A percentile compares a stretch with the other conserved stretches of the same genome.
phyloP scores from a whole-genome alignment of 2,888 invertebrate genomes.

The Calameuta idolon region DNA sequence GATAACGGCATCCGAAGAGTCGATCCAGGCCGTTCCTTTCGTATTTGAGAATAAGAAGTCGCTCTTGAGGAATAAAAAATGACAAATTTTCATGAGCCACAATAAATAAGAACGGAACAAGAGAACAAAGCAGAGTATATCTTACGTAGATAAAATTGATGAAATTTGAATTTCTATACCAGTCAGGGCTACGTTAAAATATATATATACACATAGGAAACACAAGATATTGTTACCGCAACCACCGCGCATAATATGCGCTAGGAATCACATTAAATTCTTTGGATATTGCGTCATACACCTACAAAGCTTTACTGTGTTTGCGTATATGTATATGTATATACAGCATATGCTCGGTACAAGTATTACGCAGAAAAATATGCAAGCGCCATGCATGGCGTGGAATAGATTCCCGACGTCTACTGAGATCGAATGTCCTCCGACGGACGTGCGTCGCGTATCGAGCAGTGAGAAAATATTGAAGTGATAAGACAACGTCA shows the following conservation, averaged over 20 bases:
- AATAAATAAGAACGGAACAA: not conserved
- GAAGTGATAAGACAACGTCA: too few relatives aligned
- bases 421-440: too few relatives aligned
- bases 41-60: not conserved
- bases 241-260: not conserved
- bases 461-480: too few relatives aligned
- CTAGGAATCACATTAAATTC: not conserved
- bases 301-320: not conserved
- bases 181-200: too few relatives aligned
- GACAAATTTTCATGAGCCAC: not conserved
- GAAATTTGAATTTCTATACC: not conserved
- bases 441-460: too few relatives aligned
- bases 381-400: too few relatives aligned
- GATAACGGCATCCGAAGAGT: not conserved
- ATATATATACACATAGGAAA: too few relatives aligned
- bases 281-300: not conserved
- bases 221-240: too few relatives aligned
- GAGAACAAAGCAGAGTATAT: not conserved
- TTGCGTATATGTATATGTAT: not conserved
- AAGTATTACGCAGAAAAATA: too few relatives aligned
- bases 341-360: not conserved
- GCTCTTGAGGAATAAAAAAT: not conserved
- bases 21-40: not conserved
- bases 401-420: too few relatives aligned
- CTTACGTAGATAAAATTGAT: not conserved